phyloP scores from a whole-genome alignment of 1,140 invertebrate species.

The Manduca sexta region DNA sequence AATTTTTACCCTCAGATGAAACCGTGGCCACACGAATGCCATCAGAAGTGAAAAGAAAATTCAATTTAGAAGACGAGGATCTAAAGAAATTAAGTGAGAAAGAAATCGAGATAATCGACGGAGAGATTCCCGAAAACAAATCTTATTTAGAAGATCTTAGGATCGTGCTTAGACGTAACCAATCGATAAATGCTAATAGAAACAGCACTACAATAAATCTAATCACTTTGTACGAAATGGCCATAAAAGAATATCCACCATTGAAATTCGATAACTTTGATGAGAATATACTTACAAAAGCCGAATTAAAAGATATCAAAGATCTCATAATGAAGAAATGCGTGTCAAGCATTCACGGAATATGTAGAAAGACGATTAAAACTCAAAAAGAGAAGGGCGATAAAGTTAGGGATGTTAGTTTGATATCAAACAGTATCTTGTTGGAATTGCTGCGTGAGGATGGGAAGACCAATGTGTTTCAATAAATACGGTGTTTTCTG shows the following conservation, averaged over 20 bases:
- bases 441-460: constrained; percentile 23
- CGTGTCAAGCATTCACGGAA: constrained; percentile 39
- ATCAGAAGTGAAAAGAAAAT: constrained; percentile 32
- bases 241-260: constrained; percentile 25
- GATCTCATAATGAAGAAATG: constrained; percentile 46
- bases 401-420: constrained; percentile 4
- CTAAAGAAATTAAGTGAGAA: constrained; percentile 41
- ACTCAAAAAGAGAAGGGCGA: constrained; percentile 7
- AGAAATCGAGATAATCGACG: constrained; percentile 59
- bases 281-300: constrained; percentile 39
- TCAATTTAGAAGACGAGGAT: constrained; percentile 38
- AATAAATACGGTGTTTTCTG: constrained; percentile 15
- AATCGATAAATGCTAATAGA: constrained; percentile 29
- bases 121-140: constrained; percentile 42
- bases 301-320: constrained; percentile 47
- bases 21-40: constrained; percentile 17
- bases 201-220: constrained; percentile 40
- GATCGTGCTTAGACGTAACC: constrained; percentile 39
- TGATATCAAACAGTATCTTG: constrained; percentile 39
- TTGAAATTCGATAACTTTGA: constrained; percentile 28
- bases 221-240: constrained; percentile 48
- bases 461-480: constrained; percentile 7
- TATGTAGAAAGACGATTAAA: constrained; percentile 37
- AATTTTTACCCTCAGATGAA: not conserved
- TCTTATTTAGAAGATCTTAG: constrained; percentile 47